Evolutionary conservation across 2,113 vertebrate genomes (phyloP), one percentile per base, ranked within the genome.

Genomic region (Halcyon senegalensis): DNA sequence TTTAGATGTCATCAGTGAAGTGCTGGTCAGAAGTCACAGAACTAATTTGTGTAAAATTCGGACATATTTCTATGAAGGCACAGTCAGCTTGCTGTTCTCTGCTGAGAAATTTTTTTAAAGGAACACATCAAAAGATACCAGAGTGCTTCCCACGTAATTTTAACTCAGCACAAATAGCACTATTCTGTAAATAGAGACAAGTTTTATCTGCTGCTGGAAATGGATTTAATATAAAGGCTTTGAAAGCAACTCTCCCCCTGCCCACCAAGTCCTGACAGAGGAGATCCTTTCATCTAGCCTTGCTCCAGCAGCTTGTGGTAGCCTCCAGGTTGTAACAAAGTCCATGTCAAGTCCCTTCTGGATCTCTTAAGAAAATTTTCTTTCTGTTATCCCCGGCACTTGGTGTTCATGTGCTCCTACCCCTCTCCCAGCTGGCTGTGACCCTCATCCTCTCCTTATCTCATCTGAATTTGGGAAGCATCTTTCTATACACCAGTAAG

Each of bases 401-500:
- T 69, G 48, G 10, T 68, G 19, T 35, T 67, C 56, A 35, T 41
- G n/a, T 83, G 25, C 35, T 39, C 27, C 63, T 87, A 20, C 30
- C 30, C 13, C 28, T 74, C 19, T 81, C n/a, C 12, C 62, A 69
- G 43, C 43, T 76, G 73, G 13, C 58, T 66, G 53, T 43, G 53
- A 53, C 35, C 25, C 21, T 75, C 6, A 2, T 50, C 37, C n/a
- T 77, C 41, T 91, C 50, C 9, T 51, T 62, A 1, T 67, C 48
- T 23, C 11, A 21, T 55, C 43, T 43, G 31, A 60, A 43, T 82
- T 56, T 63, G 69, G 62, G 58, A 84, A 78, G 13, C 30, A 8
- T 64, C 53, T 90, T 92, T 68, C 75, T 15, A 12, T 7, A 0
- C 0, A 1, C 55, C 0, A 0, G 5, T 39, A 60, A 74, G 64